These are phyloP conservation scores for Poecilia gillii DNA, from an alignment of 2,797 vertebrate genomes.

Conservation along the genomic window DNA sequence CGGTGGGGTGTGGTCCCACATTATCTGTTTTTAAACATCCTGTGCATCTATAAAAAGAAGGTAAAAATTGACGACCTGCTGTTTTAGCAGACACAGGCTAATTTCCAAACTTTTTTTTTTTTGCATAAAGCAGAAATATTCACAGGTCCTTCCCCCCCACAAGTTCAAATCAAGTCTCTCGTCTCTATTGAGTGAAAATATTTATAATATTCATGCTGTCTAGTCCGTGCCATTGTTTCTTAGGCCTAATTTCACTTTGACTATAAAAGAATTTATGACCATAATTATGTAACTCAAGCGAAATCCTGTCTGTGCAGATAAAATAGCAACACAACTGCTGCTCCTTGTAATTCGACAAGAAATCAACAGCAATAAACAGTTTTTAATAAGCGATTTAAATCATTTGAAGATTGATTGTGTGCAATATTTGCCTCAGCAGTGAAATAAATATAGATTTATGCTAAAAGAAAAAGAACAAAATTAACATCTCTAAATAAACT, in stretches of 20 bases:
- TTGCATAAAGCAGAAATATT: background rate
- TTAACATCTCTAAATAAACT: background rate
- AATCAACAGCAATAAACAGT: background rate
- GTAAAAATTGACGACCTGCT: background rate
- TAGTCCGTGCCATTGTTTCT: background rate
- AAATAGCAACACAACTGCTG: background rate
- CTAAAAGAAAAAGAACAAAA: background rate
- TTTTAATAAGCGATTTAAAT: background rate
- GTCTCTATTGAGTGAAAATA: background rate
- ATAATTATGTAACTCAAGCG: background rate
- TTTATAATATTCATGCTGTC: background rate
- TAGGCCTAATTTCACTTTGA: background rate
- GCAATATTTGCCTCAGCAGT: background rate
- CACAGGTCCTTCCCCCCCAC: background rate
- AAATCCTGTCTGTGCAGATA: background rate
- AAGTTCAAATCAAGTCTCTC: background rate
- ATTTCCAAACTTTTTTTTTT: background rate
- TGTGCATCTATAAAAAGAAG: background rate
- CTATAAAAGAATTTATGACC: background rate
- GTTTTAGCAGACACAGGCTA: background rate
- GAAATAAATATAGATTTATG: background rate
- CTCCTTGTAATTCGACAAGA: background rate
- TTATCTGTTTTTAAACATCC: background rate
- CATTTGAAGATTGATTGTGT: background rate
- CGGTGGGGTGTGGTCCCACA: background rate